Evolutionary conservation across 2,888 invertebrate species (phyloP).

Genomic region (Athalia circularis): DNA sequence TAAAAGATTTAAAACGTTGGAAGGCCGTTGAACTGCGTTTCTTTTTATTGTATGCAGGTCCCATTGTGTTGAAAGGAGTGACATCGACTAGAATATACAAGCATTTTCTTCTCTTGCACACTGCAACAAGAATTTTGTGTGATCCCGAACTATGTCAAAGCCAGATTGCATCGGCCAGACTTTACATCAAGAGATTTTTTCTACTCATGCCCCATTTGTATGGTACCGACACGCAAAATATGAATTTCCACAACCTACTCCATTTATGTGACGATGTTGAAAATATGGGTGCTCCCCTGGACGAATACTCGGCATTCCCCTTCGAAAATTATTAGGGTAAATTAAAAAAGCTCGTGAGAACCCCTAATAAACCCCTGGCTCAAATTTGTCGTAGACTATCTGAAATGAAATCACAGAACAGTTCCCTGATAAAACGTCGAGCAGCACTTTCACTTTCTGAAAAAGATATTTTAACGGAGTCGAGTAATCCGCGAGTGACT

Average conservation of each 20-base stretch:
- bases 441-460: not conserved
- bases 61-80: slow-evolving; percentile 27
- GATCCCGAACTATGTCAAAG: not conserved
- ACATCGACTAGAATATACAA: slow-evolving; percentile 22
- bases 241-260: slow-evolving; percentile 48
- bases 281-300: slow-evolving; percentile 20
- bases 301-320: slow-evolving; percentile 22
- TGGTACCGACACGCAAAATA: slow-evolving; percentile 38
- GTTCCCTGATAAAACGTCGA: not conserved
- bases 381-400: slow-evolving; percentile 38
- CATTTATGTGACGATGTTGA: slow-evolving; percentile 48
- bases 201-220: slow-evolving; percentile 31
- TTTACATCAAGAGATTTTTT: slow-evolving; percentile 26
- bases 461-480: not conserved
- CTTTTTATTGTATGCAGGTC: slow-evolving; percentile 48
- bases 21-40: slow-evolving; percentile 53
- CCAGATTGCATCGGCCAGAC: slow-evolving; percentile 19
- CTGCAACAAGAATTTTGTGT: slow-evolving; percentile 42
- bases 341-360: slow-evolving; percentile 39
- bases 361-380: slow-evolving; percentile 34
- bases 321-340: slow-evolving; percentile 44
- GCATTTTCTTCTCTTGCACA: slow-evolving; percentile 39
- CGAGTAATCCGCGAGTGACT: not conserved
- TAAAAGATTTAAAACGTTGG: slow-evolving; percentile 45
- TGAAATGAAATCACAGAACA: not conserved